Conservation (phyloP, 2,113 vertebrate species). For the Aplodontia rufa region DNA sequence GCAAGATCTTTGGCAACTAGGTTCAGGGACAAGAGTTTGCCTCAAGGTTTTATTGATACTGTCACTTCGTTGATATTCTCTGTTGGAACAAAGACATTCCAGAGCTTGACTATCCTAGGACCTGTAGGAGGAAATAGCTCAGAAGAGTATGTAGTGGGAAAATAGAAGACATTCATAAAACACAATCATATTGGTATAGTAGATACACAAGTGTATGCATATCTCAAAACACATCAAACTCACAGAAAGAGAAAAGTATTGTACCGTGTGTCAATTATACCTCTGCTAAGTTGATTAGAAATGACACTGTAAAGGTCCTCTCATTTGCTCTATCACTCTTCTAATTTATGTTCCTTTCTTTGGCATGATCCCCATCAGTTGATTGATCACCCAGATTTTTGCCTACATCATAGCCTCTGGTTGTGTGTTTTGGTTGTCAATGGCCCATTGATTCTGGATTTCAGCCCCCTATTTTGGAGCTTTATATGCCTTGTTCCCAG, state of each 20-base stretch:
- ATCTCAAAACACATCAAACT: background rate
- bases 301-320: background rate
- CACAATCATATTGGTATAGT: background rate
- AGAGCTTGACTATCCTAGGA: background rate
- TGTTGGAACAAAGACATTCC: background rate
- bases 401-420: background rate
- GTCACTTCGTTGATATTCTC: background rate
- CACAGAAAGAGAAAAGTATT: background rate
- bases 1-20: background rate
- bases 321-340: background rate
- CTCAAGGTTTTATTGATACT: background rate
- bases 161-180: background rate
- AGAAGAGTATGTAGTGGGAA: background rate
- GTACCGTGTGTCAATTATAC: background rate
- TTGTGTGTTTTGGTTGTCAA: background rate
- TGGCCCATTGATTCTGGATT: background rate
- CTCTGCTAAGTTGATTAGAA: background rate
- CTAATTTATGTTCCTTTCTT: conserved; percentile 1
- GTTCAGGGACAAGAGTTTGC: conserved; percentile 10
- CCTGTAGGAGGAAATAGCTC: background rate
- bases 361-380: background rate
- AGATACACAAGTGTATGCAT: background rate
- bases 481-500: background rate
- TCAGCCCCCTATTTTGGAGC: conserved; percentile 6
- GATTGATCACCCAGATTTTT: background rate